Evolutionary conservation across 2,113 vertebrate genomes (phyloP).

Genomic region (Melanocharis versteri): DNA sequence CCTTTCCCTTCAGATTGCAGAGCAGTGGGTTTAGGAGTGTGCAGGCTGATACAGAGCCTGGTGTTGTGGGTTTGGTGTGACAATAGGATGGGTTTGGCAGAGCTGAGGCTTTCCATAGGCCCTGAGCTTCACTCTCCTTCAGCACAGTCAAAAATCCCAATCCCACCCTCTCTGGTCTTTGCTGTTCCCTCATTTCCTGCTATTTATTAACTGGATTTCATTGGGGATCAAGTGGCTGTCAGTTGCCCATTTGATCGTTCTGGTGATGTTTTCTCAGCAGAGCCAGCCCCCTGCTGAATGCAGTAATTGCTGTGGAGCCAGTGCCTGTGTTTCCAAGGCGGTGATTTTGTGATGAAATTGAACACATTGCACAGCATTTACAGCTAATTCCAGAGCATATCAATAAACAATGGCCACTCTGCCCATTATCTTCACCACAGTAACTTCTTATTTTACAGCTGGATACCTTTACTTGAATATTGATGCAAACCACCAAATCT

Average conservation of each 20-base stretch:
- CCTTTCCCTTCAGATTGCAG: neutral
- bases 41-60: neutral
- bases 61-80: neutral
- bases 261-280: neutral
- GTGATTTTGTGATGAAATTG: neutral
- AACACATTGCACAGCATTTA: neutral
- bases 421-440: neutral
- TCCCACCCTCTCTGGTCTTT: neutral
- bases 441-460: constrained; percentile 1
- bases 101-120: neutral
- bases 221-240: neutral
- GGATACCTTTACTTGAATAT: neutral
- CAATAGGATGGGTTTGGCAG: neutral
- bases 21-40: neutral
- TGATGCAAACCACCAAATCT: neutral
- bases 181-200: neutral
- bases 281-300: neutral
- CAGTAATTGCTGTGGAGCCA: neutral
- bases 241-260: neutral
- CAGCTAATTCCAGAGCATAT: neutral
- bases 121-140: neutral
- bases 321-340: neutral
- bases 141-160: neutral
- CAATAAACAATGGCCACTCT: neutral
- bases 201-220: neutral